Evolutionary conservation across 1,140 invertebrate genomes (phyloP), one percentile per base, ranked within the genome.

Genomic region (Psilanteris sp.): DNA sequence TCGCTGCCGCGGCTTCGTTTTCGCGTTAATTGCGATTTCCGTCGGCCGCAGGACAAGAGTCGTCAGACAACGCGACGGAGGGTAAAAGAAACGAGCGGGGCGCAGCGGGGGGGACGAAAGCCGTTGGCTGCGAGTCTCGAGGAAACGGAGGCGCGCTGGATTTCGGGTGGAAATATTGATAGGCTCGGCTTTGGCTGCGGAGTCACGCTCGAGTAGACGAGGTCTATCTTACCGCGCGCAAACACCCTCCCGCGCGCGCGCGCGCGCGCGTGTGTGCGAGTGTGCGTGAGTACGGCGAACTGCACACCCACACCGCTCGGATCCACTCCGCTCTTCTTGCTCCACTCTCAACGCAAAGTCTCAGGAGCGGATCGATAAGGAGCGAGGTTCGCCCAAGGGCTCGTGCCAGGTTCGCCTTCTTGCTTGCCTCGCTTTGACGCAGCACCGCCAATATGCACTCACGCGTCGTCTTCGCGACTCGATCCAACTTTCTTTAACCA

Each of bases 151-250:
- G 61, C 39, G 66, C 59, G 55, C 62, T 77, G 82, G 70, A 84
- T 85, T 85, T 84, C 73, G 75, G 78, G 71, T 82, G 82, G 79
- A 87, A 86, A 88, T 88, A 88, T 87, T 87, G 85, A 87, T 88
- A 88, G 87, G 87, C 87, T 87, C 81, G 82, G 80, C 77, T 87
- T 85, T 50, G 82, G 77, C 77, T 87, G 87, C 76, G 86, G 87
- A 88, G 87, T 87, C 83, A 87, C 84, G 87, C 79, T 88, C 83
- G 85, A 87, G 84, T 87, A 87, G 87, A 77, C 84, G 80, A 83
- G 75, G 73, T 84, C 80, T 83, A 81, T 87, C 79, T 86, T 82
- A 79, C 78, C 44, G 9, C 55, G 29, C 37, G 48, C 55, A 54
- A 46, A 61, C 66, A 78, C 59, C 59, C 67, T 22, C 26, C 46